phyloP scores from a whole-genome alignment of 2,113 vertebrate species.

The Limanda limanda region DNA sequence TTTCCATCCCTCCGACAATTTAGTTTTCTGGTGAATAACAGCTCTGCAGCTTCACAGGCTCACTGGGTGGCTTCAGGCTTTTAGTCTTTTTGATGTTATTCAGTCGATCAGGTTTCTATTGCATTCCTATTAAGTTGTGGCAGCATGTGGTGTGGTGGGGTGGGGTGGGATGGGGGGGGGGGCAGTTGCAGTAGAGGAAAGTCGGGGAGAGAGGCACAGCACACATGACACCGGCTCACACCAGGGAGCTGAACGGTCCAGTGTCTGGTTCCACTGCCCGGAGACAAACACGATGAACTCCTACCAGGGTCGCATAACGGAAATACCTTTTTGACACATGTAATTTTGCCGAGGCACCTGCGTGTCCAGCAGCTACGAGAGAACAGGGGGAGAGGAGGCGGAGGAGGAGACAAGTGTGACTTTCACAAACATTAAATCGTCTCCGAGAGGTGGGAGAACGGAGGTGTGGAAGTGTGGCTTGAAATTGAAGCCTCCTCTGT shows the following conservation, averaged over 20 bases:
- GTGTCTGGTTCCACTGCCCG: background rate
- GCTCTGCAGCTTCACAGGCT: background rate
- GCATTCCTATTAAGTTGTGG: background rate
- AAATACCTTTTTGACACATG: constrained; percentile 22
- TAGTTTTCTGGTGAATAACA: background rate
- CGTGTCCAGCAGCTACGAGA: background rate
- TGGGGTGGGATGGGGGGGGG: background rate
- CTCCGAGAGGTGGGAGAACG: background rate
- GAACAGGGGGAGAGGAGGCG: background rate
- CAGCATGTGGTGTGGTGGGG: background rate
- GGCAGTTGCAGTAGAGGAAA: too few relatives aligned
- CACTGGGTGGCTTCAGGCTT: background rate
- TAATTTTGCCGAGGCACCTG: constrained; percentile 9
- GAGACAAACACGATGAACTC: constrained; percentile 24
- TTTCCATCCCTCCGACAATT: background rate
- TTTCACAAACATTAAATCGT: constrained; percentile 9
- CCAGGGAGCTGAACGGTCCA: too few relatives aligned
- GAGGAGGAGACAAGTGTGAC: constrained; percentile 3
- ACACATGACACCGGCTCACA: too few relatives aligned
- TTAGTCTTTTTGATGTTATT: background rate
- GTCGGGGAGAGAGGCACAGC: background rate
- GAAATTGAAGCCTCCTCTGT: constrained; percentile 28
- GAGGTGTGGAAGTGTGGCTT: constrained; percentile 5
- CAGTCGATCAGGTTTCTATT: background rate
- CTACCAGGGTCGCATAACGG: background rate